These are phyloP conservation scores for Spermophilus dauricus DNA, from an alignment of 2,113 vertebrate genomes.

Conservation along the genomic window DNA sequence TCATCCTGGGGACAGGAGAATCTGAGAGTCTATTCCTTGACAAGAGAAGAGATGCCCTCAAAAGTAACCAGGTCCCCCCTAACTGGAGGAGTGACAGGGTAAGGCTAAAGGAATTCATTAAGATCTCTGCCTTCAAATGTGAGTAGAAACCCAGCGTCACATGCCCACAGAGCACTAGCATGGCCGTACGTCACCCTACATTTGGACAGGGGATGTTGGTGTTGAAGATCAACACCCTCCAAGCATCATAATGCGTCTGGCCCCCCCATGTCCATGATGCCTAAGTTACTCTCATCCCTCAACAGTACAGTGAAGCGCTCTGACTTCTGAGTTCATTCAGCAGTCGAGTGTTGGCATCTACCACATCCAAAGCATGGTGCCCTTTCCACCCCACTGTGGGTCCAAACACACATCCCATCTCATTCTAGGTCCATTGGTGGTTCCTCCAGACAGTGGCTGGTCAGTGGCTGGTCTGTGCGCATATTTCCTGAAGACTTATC, in stretches of 20 bases:
- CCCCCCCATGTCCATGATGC: not conserved
- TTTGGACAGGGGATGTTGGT: not conserved
- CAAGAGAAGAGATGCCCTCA: not conserved
- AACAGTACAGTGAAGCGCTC: not conserved
- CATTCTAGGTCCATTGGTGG: not conserved
- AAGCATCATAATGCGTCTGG: not conserved
- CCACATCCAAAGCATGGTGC: conserved; percentile 42
- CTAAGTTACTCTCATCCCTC: not conserved
- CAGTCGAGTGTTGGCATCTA: conserved; percentile 67
- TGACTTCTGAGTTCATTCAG: not conserved
- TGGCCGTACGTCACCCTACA: not conserved
- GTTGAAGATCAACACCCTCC: not conserved
- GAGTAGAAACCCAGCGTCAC: not conserved
- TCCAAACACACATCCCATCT: not conserved
- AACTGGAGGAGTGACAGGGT: not conserved
- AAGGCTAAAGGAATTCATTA: not conserved
- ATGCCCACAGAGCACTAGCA: not conserved
- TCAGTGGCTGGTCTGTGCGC: conserved; percentile 33
- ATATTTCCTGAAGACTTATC: conserved; percentile 43
- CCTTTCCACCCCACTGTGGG: not conserved
- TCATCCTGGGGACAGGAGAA: not conserved
- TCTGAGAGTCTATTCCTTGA: not conserved
- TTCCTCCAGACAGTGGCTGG: conserved; percentile 5
- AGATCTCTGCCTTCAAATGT: not conserved
- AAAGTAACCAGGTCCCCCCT: not conserved